phyloP scores from a whole-genome alignment of 1,140 invertebrate species.

The Atta texana region DNA sequence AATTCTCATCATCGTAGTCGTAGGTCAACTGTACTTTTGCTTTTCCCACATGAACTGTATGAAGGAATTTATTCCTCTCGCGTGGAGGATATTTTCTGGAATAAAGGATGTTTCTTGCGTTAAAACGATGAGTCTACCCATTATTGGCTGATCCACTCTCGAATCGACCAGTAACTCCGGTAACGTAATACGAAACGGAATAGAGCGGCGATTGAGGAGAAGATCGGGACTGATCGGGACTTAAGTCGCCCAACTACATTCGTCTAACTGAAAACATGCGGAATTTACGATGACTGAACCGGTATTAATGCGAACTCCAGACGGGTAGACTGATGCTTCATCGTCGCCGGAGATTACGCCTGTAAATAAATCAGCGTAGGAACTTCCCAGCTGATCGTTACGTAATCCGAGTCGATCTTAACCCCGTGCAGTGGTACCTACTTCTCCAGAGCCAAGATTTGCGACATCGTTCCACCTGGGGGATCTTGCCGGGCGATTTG shows the following conservation, averaged over 20 bases:
- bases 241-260: slow-evolving; percentile 54
- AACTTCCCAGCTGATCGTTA: slow-evolving; percentile 63
- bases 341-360: slow-evolving; percentile 57
- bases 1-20: slow-evolving; percentile 37
- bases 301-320: slow-evolving; percentile 58
- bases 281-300: slow-evolving; percentile 60
- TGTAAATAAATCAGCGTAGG: slow-evolving; percentile 62
- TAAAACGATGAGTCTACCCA: slow-evolving; percentile 50
- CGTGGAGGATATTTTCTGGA: slow-evolving; percentile 51
- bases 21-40: slow-evolving; percentile 41
- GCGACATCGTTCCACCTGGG: slow-evolving; percentile 62
- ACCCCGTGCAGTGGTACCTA: slow-evolving; percentile 33
- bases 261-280: slow-evolving; percentile 61
- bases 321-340: slow-evolving; percentile 59
- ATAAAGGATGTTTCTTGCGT: slow-evolving; percentile 17
- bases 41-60: slow-evolving; percentile 29
- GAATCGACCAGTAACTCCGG: slow-evolving; percentile 36
- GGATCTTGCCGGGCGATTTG: slow-evolving; percentile 61
- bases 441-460: slow-evolving; percentile 52
- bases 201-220: slow-evolving; percentile 15
- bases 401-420: slow-evolving; percentile 64
- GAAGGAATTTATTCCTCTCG: slow-evolving; percentile 53
- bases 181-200: slow-evolving; percentile 48
- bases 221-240: slow-evolving; percentile 18
- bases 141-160: slow-evolving; percentile 55